Conservation (phyloP, 2,888 invertebrate species). For the Callimorpha dominula region DNA sequence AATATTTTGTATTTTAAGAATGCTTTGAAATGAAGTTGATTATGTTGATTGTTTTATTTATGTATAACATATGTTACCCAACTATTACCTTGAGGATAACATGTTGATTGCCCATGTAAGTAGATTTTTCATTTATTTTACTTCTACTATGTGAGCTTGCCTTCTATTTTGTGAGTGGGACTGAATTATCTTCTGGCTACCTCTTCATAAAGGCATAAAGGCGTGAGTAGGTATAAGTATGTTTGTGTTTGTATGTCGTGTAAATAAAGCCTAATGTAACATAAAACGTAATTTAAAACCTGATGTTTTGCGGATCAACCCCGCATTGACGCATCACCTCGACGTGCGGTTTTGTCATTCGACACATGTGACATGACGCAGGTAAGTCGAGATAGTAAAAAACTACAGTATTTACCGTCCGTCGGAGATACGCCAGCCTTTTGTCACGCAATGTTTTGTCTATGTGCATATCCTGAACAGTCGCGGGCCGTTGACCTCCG, state of each 20-base stretch:
- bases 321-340: slow-evolving; percentile 42
- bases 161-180: no score
- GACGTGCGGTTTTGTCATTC: slow-evolving; percentile 49
- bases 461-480: slow-evolving; percentile 82
- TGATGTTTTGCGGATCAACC: slow-evolving; percentile 44
- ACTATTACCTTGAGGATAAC: no score
- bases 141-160: no score
- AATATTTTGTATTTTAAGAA: no score
- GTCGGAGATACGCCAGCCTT: slow-evolving; percentile 61
- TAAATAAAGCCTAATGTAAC: slow-evolving; percentile 29
- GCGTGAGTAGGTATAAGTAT: not conserved
- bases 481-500: slow-evolving; percentile 69
- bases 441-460: slow-evolving; percentile 76
- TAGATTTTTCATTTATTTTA: no score
- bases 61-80: no score
- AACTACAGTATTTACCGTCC: slow-evolving; percentile 44
- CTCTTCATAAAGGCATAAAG: not conserved
- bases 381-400: slow-evolving; percentile 23
- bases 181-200: no score
- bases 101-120: no score
- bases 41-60: no score
- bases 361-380: slow-evolving; percentile 32
- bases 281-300: slow-evolving; percentile 33
- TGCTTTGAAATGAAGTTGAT: no score
- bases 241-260: slow-evolving; percentile 9